These are phyloP conservation scores for Ophion ellenae DNA, from an alignment of 2,888 invertebrate genomes.

Conservation along the genomic window DNA sequence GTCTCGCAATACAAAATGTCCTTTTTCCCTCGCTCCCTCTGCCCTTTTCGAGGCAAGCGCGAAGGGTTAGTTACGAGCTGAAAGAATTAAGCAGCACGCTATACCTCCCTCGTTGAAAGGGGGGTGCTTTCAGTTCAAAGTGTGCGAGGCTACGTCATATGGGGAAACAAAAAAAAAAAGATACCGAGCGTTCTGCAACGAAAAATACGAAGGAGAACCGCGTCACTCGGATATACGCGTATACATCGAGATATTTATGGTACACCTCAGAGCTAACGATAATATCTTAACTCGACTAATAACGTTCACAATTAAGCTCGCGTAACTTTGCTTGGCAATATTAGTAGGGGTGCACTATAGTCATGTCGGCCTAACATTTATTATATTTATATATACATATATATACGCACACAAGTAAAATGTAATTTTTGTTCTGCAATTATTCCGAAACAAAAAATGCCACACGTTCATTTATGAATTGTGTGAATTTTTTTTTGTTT, in stretches of 20 bases:
- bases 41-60: slow-evolving; percentile 45
- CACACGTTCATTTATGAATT: not conserved
- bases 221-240: slow-evolving; percentile 18
- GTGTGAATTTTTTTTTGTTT: not conserved
- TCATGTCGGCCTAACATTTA: not conserved
- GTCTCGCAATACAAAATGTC: slow-evolving; percentile 55
- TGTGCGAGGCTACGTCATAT: slow-evolving; percentile 43
- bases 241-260: not conserved
- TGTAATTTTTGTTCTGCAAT: not conserved
- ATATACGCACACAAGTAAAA: slow-evolving; percentile 1
- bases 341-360: slow-evolving; percentile 3
- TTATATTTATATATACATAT: too few relatives aligned
- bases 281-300: slow-evolving; percentile 58
- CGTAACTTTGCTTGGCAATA: slow-evolving; percentile 48
- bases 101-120: slow-evolving; percentile 54
- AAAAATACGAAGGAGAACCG: slow-evolving; percentile 44
- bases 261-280: slow-evolving; percentile 54
- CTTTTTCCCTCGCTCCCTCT: slow-evolving; percentile 48
- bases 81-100: slow-evolving; percentile 64
- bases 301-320: slow-evolving; percentile 60
- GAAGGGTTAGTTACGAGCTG: slow-evolving; percentile 59
- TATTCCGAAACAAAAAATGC: not conserved
- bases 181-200: slow-evolving; percentile 14
- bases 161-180: slow-evolving; percentile 28
- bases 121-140: slow-evolving; percentile 46